A percentile compares a stretch with the other conserved stretches of the same genome.
Conservation (phyloP, 2,113 vertebrate genomes). For the Perca schrenkii region DNA sequence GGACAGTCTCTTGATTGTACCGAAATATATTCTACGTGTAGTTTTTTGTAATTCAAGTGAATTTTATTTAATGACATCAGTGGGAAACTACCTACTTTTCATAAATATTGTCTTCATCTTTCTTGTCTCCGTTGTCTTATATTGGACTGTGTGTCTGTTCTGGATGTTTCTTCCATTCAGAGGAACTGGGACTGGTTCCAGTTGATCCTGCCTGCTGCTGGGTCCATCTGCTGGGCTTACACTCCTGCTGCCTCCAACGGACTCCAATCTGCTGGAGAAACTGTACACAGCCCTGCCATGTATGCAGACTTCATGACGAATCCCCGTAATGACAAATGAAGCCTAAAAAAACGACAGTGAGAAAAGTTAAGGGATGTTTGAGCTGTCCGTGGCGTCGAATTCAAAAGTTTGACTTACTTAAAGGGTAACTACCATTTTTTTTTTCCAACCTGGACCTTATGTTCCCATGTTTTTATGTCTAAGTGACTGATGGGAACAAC, state of each 20-base stretch:
- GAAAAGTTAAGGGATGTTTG: too few species aligned
- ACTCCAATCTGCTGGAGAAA: background rate
- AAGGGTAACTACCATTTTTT: too few species aligned
- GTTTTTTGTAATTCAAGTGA: too few species aligned
- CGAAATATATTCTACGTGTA: too few species aligned
- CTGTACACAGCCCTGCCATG: background rate
- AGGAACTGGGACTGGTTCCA: slow-evolving; percentile 32
- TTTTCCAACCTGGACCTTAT: too few species aligned
- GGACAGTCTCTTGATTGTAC: too few species aligned
- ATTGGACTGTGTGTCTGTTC: background rate
- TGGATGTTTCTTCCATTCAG: background rate
- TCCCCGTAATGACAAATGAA: accelerated
- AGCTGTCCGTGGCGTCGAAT: too few species aligned
- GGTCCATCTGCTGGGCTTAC: slow-evolving; percentile 34
- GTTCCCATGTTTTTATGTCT: too few species aligned
- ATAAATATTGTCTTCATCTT: background rate
- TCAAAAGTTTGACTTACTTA: too few species aligned
- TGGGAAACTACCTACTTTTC: background rate
- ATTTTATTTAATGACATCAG: too few species aligned
- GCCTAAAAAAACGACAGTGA: too few species aligned
- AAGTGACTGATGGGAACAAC: too few species aligned
- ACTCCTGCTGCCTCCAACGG: slow-evolving; percentile 16
- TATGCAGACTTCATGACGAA: accelerated
- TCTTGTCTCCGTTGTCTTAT: background rate
- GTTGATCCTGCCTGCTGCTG: slow-evolving; percentile 24